These are phyloP conservation scores for Zoanthus sansibaricus DNA, from an alignment of 92 coral and sea anemone species.

Conservation along the genomic window DNA sequence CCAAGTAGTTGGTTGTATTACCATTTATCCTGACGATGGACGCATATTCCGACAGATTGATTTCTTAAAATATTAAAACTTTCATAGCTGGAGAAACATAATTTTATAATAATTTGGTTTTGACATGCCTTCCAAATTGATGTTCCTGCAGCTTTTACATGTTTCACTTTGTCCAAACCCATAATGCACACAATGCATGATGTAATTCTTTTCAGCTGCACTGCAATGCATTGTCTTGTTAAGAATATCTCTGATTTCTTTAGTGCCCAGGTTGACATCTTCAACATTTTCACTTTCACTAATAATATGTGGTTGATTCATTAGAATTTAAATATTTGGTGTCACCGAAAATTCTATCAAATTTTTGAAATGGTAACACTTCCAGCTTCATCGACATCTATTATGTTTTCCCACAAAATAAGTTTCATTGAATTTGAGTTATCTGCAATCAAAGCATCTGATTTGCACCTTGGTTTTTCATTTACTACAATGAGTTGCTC, in stretches of 20 bases:
- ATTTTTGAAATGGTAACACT: slow-evolving; percentile 48
- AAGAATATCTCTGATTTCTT: slow-evolving; percentile 42
- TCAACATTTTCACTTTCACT: slow-evolving; percentile 38
- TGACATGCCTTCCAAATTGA: slow-evolving; percentile 24
- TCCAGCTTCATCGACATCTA: slow-evolving; percentile 42
- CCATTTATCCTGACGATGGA: no score
- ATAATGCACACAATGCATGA: slow-evolving; percentile 46
- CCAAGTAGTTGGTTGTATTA: no score
- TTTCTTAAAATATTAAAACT: slow-evolving; percentile 43
- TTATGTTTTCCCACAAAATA: slow-evolving; percentile 45
- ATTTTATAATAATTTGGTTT: slow-evolving; percentile 4
- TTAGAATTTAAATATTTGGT: slow-evolving; percentile 43
- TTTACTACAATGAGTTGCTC: slow-evolving; percentile 27
- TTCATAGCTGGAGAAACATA: no score
- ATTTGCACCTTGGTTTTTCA: slow-evolving; percentile 35
- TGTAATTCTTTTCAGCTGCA: slow-evolving; percentile 23
- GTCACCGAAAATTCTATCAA: slow-evolving; percentile 36
- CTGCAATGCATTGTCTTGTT: slow-evolving; percentile 43
- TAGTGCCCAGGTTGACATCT: slow-evolving; percentile 25
- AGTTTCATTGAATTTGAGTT: slow-evolving; percentile 34
- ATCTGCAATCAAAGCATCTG: slow-evolving; percentile 25
- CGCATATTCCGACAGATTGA: no score
- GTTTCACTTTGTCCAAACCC: slow-evolving; percentile 13
- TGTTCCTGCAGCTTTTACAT: slow-evolving; percentile 18
- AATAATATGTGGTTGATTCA: slow-evolving; percentile 28